phyloP scores from a whole-genome alignment of 2,888 invertebrate species.

The Hemithea aestivaria region DNA sequence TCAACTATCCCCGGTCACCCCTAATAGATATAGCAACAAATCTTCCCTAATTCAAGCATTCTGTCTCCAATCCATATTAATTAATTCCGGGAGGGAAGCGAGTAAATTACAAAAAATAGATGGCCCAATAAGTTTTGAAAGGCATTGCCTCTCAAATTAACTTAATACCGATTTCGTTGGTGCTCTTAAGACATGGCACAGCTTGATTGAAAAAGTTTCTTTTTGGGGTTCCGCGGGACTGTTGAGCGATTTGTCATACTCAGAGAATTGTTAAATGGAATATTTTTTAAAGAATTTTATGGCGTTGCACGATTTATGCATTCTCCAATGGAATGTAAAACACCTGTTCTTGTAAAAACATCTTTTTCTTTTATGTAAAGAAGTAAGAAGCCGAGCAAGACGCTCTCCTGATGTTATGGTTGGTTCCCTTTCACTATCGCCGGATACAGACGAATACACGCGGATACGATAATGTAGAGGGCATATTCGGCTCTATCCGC shows the following conservation, averaged over 20 bases:
- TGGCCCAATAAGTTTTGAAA: conserved; percentile 16
- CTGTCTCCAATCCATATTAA: conserved; percentile 3
- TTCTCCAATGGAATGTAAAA: not conserved
- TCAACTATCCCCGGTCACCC: too few species aligned
- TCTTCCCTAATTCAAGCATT: too few species aligned
- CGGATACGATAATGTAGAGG: too few species aligned
- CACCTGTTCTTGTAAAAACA: too few species aligned
- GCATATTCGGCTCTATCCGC: too few species aligned
- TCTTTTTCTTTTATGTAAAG: too few species aligned
- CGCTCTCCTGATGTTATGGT: too few species aligned
- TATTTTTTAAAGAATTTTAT: not conserved
- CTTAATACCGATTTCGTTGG: conserved; percentile 42
- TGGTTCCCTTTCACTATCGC: too few species aligned
- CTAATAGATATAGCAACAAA: too few species aligned
- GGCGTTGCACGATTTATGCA: not conserved
- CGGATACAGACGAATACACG: too few species aligned
- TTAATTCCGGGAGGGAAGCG: not conserved
- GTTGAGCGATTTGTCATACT: conserved; percentile 11
- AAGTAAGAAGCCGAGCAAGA: too few species aligned
- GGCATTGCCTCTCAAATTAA: conserved; percentile 42
- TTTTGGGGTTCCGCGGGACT: conserved; percentile 31
- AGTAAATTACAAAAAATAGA: conserved; percentile 20
- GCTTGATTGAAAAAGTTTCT: conserved; percentile 67
- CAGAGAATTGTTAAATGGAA: too few species aligned
- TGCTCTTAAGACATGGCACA: conserved; percentile 41